A percentile compares a stretch with the other conserved stretches of the same genome.
Conservation (phyloP, 2,113 vertebrate species). For the Shinisaurus crocodilurus region DNA sequence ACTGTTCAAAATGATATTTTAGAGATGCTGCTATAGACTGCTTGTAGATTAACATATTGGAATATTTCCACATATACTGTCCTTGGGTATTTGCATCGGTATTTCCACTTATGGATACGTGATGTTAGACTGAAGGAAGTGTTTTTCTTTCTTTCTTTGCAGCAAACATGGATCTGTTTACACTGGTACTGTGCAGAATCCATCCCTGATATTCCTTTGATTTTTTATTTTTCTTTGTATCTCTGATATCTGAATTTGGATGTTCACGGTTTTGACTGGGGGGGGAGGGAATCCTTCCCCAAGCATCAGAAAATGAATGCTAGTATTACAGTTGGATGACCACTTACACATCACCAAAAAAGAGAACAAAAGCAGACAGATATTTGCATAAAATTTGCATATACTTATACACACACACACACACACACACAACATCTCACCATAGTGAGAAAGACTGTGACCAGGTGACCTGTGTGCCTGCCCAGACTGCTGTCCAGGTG, state of each 20-base stretch:
- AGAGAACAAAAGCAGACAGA: too few species aligned
- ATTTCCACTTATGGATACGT: conserved; percentile 35
- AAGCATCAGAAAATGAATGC: neutral
- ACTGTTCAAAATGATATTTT: conserved; percentile 11
- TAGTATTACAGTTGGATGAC: neutral
- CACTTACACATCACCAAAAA: too few species aligned
- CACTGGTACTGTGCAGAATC: conserved; percentile 49
- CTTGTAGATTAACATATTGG: conserved; percentile 48
- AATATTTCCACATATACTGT: conserved; percentile 34
- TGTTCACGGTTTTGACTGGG: neutral
- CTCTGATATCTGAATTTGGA: neutral
- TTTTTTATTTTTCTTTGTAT: neutral
- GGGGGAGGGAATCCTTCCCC: neutral
- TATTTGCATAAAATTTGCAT: too few species aligned
- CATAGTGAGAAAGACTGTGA: too few species aligned
- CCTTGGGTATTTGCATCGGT: conserved; percentile 36
- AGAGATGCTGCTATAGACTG: conserved; percentile 27
- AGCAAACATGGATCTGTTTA: conserved; percentile 56
- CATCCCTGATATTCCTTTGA: conserved; percentile 14
- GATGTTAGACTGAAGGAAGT: conserved; percentile 46
- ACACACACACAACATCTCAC: too few species aligned
- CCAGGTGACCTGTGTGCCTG: too few species aligned
- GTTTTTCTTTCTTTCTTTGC: conserved; percentile 49
- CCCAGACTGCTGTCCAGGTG: too few species aligned
- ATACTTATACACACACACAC: too few species aligned